Evolutionary conservation across 1,140 invertebrate genomes (phyloP), one percentile per base, ranked within the genome.

Genomic region (Tetranychus urticae): DNA sequence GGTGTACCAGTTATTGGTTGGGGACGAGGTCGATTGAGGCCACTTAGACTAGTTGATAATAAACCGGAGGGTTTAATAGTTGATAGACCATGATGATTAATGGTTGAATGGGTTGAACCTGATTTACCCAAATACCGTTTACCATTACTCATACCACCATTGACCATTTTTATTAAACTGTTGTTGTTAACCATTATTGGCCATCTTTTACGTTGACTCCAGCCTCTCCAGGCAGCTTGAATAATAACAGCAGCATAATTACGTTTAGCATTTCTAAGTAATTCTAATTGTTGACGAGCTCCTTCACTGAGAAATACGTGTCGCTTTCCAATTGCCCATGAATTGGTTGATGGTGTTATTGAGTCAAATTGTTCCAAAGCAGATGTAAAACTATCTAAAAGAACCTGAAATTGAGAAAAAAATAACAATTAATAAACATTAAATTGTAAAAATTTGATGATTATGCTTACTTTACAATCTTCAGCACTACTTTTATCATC

Each of bases 231-330:
- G 0, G 63, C 80, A 0, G 84, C 74, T 74, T 94, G 82, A 66
- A 88, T 83, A 6, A 79, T 66, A 10, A 74, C 70, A 0, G 88
- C 87, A 2, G 86, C 85, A 64, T 80, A 78, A 63, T 83, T 79
- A 2, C 86, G 76, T 1, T 81, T 85, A 60, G 84, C 82, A 13
- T 79, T 79, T 58, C 88, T 76, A 65, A 88, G 72, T 62, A 81
- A 79, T 74, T 93, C 90, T 56, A 91, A 72, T 64, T 86, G 79
- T 73, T 93, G 90, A 23, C 90, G 77, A 63, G 89, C 87, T 7
- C 86, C 85, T 74, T 94, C 90, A 74, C 88, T 92, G 5, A 92
- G 78, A 73, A 93, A 93, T 31, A 92, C 85, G 69, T 93, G 88
- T 47, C 88, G 77, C 70, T 90, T 89, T 62, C 89, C 90, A 34